phyloP scores from a whole-genome alignment of 1,140 invertebrate species.

The Muscidifurax raptorellus region DNA sequence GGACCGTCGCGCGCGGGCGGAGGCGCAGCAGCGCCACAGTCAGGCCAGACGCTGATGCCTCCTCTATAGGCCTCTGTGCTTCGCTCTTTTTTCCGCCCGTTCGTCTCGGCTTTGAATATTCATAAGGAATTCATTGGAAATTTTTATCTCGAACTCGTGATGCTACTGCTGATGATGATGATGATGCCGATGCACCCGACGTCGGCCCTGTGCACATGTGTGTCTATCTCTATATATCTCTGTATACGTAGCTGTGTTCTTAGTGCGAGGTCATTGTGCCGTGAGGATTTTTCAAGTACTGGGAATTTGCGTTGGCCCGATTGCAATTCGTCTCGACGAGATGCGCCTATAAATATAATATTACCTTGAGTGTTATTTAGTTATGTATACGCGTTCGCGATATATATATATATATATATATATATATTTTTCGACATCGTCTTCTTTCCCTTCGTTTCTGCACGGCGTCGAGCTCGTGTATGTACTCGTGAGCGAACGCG shows the following conservation, averaged over 20 bases:
- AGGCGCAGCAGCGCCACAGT: constrained; percentile 33
- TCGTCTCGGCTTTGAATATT: constrained; percentile 12
- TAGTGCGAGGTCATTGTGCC: constrained; percentile 39
- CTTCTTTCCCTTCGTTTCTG: no score
- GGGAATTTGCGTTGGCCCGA: neutral
- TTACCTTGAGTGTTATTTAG: no score
- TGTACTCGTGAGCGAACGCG: neutral
- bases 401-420: no score
- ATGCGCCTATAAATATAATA: no score
- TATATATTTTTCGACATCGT: no score
- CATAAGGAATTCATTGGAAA: constrained; percentile 34
- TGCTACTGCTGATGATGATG: neutral
- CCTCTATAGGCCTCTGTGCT: neutral
- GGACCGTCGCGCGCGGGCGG: constrained; percentile 18
- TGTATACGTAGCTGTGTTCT: neutral
- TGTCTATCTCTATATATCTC: no score
- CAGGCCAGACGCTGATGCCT: constrained; percentile 11
- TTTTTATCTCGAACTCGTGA: neutral
- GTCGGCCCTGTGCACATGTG: no score
- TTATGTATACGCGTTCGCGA: no score
- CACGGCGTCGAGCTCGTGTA: neutral
- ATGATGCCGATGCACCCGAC: neutral
- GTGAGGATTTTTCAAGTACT: constrained; percentile 2
- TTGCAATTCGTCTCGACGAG: no score
- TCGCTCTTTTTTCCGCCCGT: neutral